Percentiles rank a stretch among this genome's conserved stretches.
These are phyloP conservation scores for Eucriotettix oculatus DNA, from an alignment of 2,888 invertebrate genomes.

Conservation along the genomic window DNA sequence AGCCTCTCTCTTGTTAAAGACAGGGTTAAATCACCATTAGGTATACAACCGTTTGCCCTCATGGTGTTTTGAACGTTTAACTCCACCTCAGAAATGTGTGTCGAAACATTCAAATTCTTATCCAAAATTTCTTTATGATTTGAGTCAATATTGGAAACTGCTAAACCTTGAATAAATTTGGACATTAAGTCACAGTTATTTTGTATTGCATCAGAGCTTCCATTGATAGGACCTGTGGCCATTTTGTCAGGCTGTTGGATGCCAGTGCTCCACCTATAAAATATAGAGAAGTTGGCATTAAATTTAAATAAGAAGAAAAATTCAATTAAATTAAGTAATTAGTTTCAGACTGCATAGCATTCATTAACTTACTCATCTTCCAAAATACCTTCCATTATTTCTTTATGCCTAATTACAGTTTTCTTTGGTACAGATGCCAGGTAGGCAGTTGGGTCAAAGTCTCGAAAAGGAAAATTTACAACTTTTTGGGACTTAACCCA, in stretches of 20 bases:
- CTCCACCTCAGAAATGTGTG: not conserved
- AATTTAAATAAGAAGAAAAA: too few relatives aligned
- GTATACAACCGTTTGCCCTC: not conserved
- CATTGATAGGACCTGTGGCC: conserved; percentile 1
- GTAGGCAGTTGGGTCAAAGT: conserved; percentile 77
- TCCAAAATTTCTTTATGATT: not conserved
- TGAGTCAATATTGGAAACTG: not conserved
- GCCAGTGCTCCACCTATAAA: too few relatives aligned
- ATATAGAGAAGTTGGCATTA: too few relatives aligned
- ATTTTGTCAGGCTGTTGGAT: too few relatives aligned
- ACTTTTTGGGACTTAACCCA: conserved; percentile 93
- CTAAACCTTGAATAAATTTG: not conserved
- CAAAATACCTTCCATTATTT: conserved; percentile 24
- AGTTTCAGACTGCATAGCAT: not conserved
- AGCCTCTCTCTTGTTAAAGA: conserved; percentile 34
- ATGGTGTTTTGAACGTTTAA: not conserved
- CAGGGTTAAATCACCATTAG: conserved; percentile 6
- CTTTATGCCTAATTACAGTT: conserved; percentile 49
- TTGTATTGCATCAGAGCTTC: conserved; percentile 5
- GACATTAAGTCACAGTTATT: not conserved
- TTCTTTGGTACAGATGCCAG: conserved; percentile 66
- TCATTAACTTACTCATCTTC: not conserved
- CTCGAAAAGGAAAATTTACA: conserved; percentile 71
- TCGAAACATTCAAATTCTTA: not conserved
- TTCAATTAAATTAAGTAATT: too few relatives aligned